Evolutionary conservation across 2,888 invertebrate species (phyloP), one percentile per base, ranked within the genome.

Genomic region (Iselma pallidipennis): DNA sequence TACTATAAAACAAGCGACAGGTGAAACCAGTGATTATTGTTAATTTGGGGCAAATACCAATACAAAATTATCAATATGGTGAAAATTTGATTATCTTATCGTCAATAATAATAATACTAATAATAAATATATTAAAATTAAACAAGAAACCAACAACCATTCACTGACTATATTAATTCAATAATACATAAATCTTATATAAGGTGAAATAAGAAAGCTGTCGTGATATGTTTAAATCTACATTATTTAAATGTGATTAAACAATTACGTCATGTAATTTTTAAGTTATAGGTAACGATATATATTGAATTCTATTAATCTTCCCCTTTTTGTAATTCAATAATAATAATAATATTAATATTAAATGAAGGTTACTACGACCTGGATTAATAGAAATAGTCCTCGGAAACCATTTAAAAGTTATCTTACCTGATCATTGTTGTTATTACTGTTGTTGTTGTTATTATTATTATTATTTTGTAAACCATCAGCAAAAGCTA

Each of bases 401-500:
- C 45, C 19, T 23, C 45, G 21, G 10, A 42, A 45, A 45, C 45
- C n/a, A n/a, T n/a, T n/a, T n/a, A n/a, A n/a, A n/a, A n/a, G n/a
- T n/a, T n/a, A 55, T 16, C 71, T 70, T 71, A 81, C 81, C 80
- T 81, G 79, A 37, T 78, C 78, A 57, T 45, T 45, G 19, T 45
- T 45, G 21, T 42, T 45, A 45, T 45, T 45, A 14, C 14, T 37
- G 16, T 6, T 42, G 42, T 42, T 37, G 31, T 31, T 37, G 16
- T 37, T 37, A 37, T 37, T 14, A 45, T 69, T 71, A 37, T 37
- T 37, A 37, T 37, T 14, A 45, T 69, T 71, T 68, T 82, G 82
- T 45, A 82, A 78, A 6, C 83, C 83, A 69, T 85, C 84, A 49
- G 84, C 84, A 72, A 83, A 85, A 2, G 85, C 84, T 65, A 85